Evolutionary conservation across 2,113 vertebrate species (phyloP), one percentile per base, ranked within the genome.

Genomic region (Amphiprion percula): DNA sequence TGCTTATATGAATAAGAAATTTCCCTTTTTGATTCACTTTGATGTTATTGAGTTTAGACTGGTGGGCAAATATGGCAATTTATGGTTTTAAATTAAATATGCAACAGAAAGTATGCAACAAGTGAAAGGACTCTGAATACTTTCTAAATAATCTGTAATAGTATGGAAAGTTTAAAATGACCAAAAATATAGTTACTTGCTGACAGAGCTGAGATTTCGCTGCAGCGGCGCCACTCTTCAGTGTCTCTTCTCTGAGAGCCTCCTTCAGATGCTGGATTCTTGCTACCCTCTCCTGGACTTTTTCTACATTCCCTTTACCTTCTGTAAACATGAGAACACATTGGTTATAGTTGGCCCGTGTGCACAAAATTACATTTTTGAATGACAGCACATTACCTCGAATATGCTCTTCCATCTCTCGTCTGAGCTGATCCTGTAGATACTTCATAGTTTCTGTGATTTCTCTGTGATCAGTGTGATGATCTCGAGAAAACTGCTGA

Each of bases 361-460:
- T 21, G 46, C 10, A 21, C 14, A 11, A 30, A 15, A 2, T 8
- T 10, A 12, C n/a, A 21, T 0, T 10, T 52, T 37, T 59, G 2
- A 74, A 21, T 54, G 8, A 17, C 10, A 47, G 14, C 24, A 46
- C 11, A 26, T 79, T 74, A 95, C 95, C 95, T 91, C 67, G 91
- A 28, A 95, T 83, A 23, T 95, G 94, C 65, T 82, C 86, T n/a
- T 94, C 88, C 83, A 95, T 91, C 80, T 95, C 92, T 33, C 86
- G 82, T 81, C 84, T 94, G 55, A 96, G 87, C 73, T 91, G 90
- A 1, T 91, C 85, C 49, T 93, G 87, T 46, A 95, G 79, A 58
- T 55, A 10, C 68, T 87, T 89, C 67, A 84, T 24, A 17, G 69
- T 62, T 50, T 86, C 85, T 49, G 80, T 30, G 1, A 8, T 37